Conservation (phyloP, 2,888 invertebrate species). For the Hetaerina titia region DNA sequence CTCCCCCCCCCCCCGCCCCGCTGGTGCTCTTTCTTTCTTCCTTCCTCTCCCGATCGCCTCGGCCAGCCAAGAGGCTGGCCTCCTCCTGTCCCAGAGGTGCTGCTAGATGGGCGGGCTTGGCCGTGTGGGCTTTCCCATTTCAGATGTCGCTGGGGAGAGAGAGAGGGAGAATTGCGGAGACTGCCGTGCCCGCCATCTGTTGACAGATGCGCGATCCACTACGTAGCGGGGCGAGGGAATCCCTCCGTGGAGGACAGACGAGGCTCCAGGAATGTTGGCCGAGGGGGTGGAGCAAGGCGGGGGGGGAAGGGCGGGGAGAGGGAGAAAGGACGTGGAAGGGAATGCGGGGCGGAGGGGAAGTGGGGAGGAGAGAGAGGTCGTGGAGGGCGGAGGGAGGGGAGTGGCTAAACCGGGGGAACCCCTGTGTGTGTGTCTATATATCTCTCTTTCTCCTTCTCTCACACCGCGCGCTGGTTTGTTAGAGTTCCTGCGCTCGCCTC, state of each 20-base stretch:
- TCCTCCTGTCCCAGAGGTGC: background rate
- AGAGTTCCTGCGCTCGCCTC: constrained; percentile 27
- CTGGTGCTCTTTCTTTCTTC: background rate
- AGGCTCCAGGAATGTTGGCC: constrained; percentile 40
- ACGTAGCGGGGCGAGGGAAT: constrained; percentile 61
- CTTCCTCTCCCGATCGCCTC: background rate
- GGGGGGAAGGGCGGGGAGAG: constrained; percentile 67
- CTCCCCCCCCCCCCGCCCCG: background rate
- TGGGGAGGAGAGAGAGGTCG: constrained; percentile 70
- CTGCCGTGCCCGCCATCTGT: constrained; percentile 48
- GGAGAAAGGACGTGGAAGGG: constrained; percentile 68
- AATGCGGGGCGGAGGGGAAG: constrained; percentile 68
- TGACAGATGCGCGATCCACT: constrained; percentile 62
- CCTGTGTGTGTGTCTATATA: background rate
- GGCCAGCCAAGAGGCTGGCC: background rate
- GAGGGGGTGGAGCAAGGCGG: constrained; percentile 64
- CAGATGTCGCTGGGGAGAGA: constrained; percentile 11
- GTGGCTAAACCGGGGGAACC: constrained; percentile 77
- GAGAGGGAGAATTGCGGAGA: constrained; percentile 28
- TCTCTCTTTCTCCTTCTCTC: background rate
- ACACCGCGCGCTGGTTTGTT: background rate
- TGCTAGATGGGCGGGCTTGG: background rate
- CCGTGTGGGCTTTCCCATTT: constrained; percentile 40
- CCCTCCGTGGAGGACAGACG: constrained; percentile 62
- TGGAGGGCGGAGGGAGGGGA: constrained; percentile 73